Evolutionary conservation across 2,888 invertebrate species (phyloP).

Genomic region (Drosophila maculinotata): DNA sequence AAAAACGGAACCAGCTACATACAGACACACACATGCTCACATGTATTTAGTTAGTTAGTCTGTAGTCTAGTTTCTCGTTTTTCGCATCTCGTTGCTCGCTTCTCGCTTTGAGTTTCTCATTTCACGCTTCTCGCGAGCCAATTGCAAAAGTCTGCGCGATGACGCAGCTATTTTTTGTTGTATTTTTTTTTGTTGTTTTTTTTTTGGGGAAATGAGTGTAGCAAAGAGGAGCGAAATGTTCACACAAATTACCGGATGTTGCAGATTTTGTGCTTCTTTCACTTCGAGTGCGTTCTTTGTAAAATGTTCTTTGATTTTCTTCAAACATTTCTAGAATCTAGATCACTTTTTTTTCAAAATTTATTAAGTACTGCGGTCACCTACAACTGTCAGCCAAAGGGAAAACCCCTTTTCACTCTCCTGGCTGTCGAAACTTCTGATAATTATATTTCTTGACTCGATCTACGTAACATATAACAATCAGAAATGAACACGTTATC

Average conservation of each 20-base stretch:
- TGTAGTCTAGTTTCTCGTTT: conserved; percentile 30
- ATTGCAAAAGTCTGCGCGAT: conserved; percentile 40
- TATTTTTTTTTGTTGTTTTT: conserved; percentile 37
- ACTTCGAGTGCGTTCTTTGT: conserved; percentile 31
- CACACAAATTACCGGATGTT: conserved; percentile 66
- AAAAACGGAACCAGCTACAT: conserved; percentile 64
- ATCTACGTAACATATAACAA: too few relatives aligned
- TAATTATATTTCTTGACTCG: too few relatives aligned
- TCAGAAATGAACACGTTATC: too few relatives aligned
- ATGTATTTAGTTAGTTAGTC: conserved; percentile 34
- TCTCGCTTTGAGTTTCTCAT: conserved; percentile 27
- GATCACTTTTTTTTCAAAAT: too few relatives aligned
- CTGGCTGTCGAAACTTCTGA: too few relatives aligned
- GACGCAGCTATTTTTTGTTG: conserved; percentile 52
- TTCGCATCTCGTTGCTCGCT: neutral
- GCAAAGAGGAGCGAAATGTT: conserved; percentile 12
- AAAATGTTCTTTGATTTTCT: conserved; percentile 37
- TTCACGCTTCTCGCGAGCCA: conserved; percentile 26
- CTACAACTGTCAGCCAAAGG: too few relatives aligned
- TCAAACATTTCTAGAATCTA: conserved; percentile 8
- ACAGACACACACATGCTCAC: conserved; percentile 10
- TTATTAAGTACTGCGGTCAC: too few relatives aligned
- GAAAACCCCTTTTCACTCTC: too few relatives aligned
- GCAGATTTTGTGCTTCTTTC: conserved; percentile 60
- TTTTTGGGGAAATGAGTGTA: neutral